Base-by-base conservation (phyloP, 2,888 invertebrate species). In the Margaritifera margaritifera region DNA sequence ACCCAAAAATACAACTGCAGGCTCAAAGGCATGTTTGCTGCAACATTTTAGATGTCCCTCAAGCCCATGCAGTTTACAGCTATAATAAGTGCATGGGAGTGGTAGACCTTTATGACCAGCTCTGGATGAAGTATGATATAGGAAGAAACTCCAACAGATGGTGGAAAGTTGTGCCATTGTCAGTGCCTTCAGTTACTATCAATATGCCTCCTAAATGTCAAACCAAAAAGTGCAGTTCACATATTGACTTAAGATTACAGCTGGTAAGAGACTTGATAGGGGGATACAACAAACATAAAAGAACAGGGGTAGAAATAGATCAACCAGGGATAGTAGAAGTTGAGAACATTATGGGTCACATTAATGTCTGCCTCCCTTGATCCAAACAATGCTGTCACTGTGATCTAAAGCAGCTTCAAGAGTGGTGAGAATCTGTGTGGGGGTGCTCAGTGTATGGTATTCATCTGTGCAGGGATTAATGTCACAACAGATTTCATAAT, bases 61-160 rank as follows among this genome's bases (percentile, higher is more conserved):
- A 71, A 56, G 71, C 75, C 1, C 66, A 71, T 5, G 31, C 64
- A 19, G 69, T 55, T 20, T 22, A 62, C 50, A 24, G 27, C 5
- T 76, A 73, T 55, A 76, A 75, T 19, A 18, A 62, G 20, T 69
- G 62, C 24, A 69, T 70, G 70, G 56, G 62, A 18, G 67, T 65
- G 20, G 65, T 73, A 0, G 69, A 73, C 22, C 24, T 55, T 6
- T 68, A 70, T 62, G 69, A 73, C 50, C 73, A 73, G 22, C 60
- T 64, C 0, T 25, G 66, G 22, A 63, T 56, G 50, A 63, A 24
- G 18, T 69, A 70, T 62, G n/a, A 42, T 63, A 27, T 70, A 1
- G 68, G 65, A 31, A 64, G 73, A 52, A 62, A 62, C 22, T 51
- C 62, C 8, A 73, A 64, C 24, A 72, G 67, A 62, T 51, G 50